Evolutionary conservation across 92 coral and sea anemone genomes (phyloP), one percentile per base, ranked within the genome.

Genomic region (Paramuricea clavata): DNA sequence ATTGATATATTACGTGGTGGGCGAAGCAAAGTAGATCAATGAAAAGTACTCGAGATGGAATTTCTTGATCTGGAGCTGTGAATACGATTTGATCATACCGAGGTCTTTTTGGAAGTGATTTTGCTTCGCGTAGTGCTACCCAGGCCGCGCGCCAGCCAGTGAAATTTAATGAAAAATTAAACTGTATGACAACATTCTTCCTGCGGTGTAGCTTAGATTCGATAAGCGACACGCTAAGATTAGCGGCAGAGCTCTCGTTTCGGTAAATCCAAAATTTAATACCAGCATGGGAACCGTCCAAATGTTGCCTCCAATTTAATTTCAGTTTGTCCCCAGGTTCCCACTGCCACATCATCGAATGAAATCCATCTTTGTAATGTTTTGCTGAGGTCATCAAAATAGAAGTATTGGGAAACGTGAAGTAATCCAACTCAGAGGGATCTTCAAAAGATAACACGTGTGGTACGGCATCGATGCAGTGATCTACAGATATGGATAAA

Each of bases 231-330:
- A 79, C 49, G 34, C 50, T 79, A n/a, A 79, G 57, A 57, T 79
- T 41, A 3, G 81, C 27, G n/a, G 7, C 19, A 12, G 65, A 43
- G 6, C 35, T 33, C 16, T 67, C 56, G 16, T 75, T 70, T 34
- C 85, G 54, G 86, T 93, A 90, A 78, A 93, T 86, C 92, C 95
- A 93, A 69, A 93, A 39, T 44, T 75, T 81, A 5, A 93, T 47
- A 13, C 93, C 95, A 19, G 52, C 34, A 19, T 4, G 4, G 1
- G 2, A 36, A 5, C 72, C 72, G 2, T 27, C 10, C 8, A 79
- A 17, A 34, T 56, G 73, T 61, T 49, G 9, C 25, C 84, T 27
- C 54, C 59, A 60, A 0, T 35, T 64, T 27, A 84, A 84, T 23
- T 36, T 33, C 21, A 84, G 62, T 57, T 56, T 35, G 73, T 84